phyloP scores from a whole-genome alignment of 2,797 vertebrate species.

The Coccyzus lansbergi region DNA sequence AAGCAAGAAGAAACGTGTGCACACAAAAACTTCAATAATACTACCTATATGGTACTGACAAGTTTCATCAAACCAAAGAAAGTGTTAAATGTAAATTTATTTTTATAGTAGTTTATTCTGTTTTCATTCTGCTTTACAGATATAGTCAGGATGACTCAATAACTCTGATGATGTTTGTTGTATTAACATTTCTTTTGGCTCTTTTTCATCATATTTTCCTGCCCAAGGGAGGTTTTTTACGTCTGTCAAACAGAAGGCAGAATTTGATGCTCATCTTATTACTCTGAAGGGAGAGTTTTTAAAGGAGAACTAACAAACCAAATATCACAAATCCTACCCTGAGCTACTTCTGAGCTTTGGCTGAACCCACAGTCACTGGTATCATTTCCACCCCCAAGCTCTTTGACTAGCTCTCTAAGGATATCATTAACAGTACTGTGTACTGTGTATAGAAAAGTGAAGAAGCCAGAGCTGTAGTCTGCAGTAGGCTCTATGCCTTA shows the following conservation, averaged over 20 bases:
- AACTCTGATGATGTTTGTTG: neutral
- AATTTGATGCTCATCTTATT: neutral
- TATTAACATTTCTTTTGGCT: neutral
- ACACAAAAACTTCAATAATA: neutral
- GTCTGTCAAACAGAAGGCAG: neutral
- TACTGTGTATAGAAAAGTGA: neutral
- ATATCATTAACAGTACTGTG: slow-evolving; percentile 64
- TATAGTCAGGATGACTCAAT: neutral
- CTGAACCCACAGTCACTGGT: neutral
- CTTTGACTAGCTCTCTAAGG: slow-evolving; percentile 62
- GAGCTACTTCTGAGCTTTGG: neutral
- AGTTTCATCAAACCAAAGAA: neutral
- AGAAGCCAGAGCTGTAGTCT: neutral
- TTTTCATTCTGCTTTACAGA: neutral
- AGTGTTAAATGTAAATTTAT: neutral
- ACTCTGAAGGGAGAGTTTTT: slow-evolving; percentile 20
- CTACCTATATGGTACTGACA: neutral
- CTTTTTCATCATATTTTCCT: neutral
- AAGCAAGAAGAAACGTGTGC: neutral
- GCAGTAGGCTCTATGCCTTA: neutral
- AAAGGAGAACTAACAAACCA: slow-evolving; percentile 5
- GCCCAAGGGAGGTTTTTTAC: neutral
- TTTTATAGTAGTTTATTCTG: neutral
- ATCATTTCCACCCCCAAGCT: neutral
- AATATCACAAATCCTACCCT: slow-evolving; percentile 13